These are phyloP conservation scores for Dendrocincla tyrannina DNA, from an alignment of 2,797 vertebrate genomes.

Conservation along the genomic window DNA sequence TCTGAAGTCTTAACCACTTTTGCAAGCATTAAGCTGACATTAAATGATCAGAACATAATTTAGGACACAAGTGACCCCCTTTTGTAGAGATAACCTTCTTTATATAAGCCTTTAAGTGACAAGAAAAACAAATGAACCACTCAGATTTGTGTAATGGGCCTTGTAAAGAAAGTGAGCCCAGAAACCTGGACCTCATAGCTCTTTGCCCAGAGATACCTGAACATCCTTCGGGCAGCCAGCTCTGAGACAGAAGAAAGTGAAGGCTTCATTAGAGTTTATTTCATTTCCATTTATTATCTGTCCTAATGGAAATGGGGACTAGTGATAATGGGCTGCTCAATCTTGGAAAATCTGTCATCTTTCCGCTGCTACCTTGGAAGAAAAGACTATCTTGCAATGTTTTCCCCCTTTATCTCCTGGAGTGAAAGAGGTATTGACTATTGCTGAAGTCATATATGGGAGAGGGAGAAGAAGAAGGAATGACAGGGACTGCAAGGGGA, in stretches of 20 bases:
- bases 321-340: not conserved
- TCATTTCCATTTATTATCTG: not conserved
- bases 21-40: not conserved
- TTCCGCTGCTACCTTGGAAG: not conserved
- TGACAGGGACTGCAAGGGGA: not conserved
- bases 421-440: not conserved
- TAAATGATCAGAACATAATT: not conserved
- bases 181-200: not conserved
- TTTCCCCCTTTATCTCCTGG: not conserved
- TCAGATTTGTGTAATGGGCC: not conserved
- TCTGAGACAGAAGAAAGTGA: not conserved
- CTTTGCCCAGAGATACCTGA: not conserved
- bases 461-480: not conserved
- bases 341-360: not conserved
- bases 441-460: not conserved
- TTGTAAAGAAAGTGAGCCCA: not conserved
- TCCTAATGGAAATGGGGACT: not conserved
- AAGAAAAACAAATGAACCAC: constrained; percentile 13
- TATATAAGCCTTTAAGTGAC: not conserved
- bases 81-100: not conserved
- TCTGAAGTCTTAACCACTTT: not conserved
- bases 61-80: not conserved
- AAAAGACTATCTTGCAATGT: not conserved
- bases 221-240: not conserved
- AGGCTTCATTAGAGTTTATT: not conserved